A percentile compares a stretch with the other conserved stretches of the same genome.
Evolutionary conservation across 2,797 vertebrate species (phyloP).

Genomic region (Pseudotriccus pelzelni): DNA sequence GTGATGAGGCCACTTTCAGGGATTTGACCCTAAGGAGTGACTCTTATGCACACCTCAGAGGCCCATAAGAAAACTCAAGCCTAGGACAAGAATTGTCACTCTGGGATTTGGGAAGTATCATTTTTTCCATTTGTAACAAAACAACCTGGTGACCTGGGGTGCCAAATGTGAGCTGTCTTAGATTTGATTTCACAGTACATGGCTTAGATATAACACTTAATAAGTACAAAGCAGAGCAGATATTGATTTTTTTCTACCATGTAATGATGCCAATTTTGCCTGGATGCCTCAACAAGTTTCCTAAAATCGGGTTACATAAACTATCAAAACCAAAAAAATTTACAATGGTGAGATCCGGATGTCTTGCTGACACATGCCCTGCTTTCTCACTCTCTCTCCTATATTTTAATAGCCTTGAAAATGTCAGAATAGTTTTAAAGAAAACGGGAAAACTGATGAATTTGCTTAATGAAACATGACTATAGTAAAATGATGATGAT

Average conservation of each 20-base stretch:
- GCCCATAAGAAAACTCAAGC: not conserved
- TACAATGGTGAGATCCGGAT: not conserved
- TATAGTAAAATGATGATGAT: not conserved
- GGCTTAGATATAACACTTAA: not conserved
- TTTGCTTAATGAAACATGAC: not conserved
- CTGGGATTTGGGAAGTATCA: not conserved
- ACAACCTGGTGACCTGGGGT: not conserved
- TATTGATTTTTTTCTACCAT: not conserved
- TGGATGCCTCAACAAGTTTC: not conserved
- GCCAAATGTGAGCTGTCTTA: not conserved
- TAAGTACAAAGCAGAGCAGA: not conserved
- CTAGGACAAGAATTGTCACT: not conserved
- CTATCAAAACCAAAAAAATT: not conserved
- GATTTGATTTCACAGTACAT: not conserved
- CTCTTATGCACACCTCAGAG: fast-evolving
- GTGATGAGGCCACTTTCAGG: not conserved
- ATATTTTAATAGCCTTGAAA: not conserved
- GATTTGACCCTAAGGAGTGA: not conserved
- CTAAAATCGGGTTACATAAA: not conserved
- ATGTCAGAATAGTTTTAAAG: not conserved
- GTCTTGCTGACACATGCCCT: not conserved
- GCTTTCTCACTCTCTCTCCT: not conserved
- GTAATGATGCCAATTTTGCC: not conserved
- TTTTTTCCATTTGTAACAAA: not conserved
- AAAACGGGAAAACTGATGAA: not conserved